These are phyloP conservation scores for Furnarius figulus DNA, from an alignment of 2,113 vertebrate species.

Conservation along the genomic window DNA sequence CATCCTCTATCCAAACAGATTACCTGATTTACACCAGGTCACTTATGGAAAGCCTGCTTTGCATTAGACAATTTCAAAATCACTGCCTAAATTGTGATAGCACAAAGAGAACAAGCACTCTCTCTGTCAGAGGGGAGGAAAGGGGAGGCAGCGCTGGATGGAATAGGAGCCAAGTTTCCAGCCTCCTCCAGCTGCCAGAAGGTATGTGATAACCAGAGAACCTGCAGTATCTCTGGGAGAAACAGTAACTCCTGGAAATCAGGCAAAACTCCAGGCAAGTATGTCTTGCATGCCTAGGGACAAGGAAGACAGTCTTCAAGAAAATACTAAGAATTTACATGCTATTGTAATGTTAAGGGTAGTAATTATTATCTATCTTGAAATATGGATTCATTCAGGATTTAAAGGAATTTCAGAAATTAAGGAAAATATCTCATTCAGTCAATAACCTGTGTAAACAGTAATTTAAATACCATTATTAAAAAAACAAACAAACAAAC, in stretches of 20 bases:
- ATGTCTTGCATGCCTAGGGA: neutral
- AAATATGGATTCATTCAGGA: neutral
- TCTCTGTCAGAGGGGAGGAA: neutral
- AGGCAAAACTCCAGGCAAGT: neutral
- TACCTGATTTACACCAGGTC: neutral
- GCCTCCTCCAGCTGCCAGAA: neutral
- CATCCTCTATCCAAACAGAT: neutral
- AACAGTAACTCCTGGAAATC: neutral
- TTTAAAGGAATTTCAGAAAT: neutral
- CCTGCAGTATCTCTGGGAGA: neutral
- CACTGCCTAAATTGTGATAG: neutral
- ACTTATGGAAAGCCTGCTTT: neutral
- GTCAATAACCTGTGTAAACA: neutral
- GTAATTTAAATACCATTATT: neutral
- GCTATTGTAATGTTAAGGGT: neutral
- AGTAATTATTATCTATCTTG: neutral
- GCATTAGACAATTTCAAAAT: neutral
- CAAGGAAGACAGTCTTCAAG: neutral
- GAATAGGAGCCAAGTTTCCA: neutral
- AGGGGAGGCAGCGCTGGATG: accelerated
- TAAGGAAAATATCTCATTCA: neutral
- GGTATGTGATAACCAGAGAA: neutral
- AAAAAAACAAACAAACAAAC: neutral
- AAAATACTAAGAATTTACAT: neutral
- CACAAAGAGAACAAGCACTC: neutral